Evolutionary conservation across 37 sponge, comb jelly and placozoan genomes (phyloP), one percentile per base, ranked within the genome.

Genomic region (Lycopodina hypogea): DNA sequence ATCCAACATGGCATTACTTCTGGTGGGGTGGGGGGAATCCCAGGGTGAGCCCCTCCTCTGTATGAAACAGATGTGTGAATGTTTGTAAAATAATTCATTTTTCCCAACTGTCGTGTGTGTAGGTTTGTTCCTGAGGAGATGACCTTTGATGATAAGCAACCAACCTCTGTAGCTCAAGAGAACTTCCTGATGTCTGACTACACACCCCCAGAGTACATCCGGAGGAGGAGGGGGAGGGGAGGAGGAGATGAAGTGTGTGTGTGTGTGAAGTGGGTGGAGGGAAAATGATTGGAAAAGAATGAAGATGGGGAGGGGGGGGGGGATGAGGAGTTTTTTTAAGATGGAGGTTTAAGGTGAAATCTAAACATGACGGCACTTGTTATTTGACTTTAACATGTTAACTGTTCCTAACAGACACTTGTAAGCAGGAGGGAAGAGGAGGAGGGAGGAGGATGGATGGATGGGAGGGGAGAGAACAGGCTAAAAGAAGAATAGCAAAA

Each of bases 41-140:
- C n/a, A n/a, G n/a, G n/a, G n/a, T n/a, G n/a, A n/a, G n/a, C n/a
- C n/a, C n/a, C n/a, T n/a, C n/a, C n/a, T n/a, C n/a, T n/a, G n/a
- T n/a, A n/a, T n/a, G n/a, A n/a, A n/a, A n/a, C n/a, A n/a, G n/a
- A n/a, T n/a, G n/a, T n/a, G n/a, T n/a, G n/a, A n/a, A n/a, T n/a
- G n/a, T n/a, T n/a, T n/a, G n/a, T n/a, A n/a, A n/a, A n/a, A n/a
- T n/a, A n/a, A n/a, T n/a, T n/a, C n/a, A n/a, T n/a, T n/a, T n/a
- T n/a, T n/a, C n/a, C n/a, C n/a, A n/a, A n/a, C n/a, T n/a, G n/a
- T n/a, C n/a, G n/a, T 32, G 23, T 9, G 19, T 63, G 24, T n/a
- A 93, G 95, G 52, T 93, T 93, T 69, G 75, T 96, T 71, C 97
- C 97, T 42, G 94, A 93, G 69, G 89, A 90, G 19, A 88, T 90